Percentiles rank a stretch among this genome's conserved stretches.
These are phyloP conservation scores for Drosophila paracracens DNA, from an alignment of 2,888 invertebrate species.

Conservation along the genomic window DNA sequence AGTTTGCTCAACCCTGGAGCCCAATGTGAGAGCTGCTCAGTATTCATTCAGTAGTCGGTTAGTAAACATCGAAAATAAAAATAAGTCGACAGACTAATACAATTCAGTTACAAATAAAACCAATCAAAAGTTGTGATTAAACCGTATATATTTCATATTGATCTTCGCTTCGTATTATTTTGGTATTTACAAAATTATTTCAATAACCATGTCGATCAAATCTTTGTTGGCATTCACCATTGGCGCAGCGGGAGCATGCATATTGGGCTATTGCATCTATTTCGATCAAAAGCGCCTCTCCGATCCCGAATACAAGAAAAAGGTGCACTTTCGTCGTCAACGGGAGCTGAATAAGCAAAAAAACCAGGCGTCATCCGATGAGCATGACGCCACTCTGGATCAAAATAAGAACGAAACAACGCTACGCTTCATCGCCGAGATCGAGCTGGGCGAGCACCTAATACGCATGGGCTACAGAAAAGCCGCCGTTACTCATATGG, in stretches of 20 bases:
- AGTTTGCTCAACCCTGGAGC: neutral
- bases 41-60: neutral
- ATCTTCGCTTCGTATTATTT: too few species aligned
- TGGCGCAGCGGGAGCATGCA: constrained; percentile 28
- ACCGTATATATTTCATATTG: neutral
- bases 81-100: neutral
- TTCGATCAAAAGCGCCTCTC: constrained; percentile 50
- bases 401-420: neutral
- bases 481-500: constrained; percentile 36
- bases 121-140: neutral
- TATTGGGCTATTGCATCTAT: constrained; percentile 50
- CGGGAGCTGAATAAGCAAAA: neutral
- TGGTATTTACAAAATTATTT: neutral
- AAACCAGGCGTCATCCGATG: neutral
- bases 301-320: constrained; percentile 45
- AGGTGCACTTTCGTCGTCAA: constrained; percentile 40
- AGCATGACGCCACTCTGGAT: neutral
- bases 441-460: constrained; percentile 26
- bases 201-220: constrained; percentile 7
- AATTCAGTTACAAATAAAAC: neutral
- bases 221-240: constrained; percentile 12
- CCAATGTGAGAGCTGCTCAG: neutral
- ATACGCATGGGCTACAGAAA: constrained; percentile 19
- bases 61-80: neutral
- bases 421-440: constrained; percentile 21